Percentiles rank a stretch among this genome's conserved stretches.
Conservation (phyloP, 1,140 invertebrate species). For the Neodiprion pinetum region DNA sequence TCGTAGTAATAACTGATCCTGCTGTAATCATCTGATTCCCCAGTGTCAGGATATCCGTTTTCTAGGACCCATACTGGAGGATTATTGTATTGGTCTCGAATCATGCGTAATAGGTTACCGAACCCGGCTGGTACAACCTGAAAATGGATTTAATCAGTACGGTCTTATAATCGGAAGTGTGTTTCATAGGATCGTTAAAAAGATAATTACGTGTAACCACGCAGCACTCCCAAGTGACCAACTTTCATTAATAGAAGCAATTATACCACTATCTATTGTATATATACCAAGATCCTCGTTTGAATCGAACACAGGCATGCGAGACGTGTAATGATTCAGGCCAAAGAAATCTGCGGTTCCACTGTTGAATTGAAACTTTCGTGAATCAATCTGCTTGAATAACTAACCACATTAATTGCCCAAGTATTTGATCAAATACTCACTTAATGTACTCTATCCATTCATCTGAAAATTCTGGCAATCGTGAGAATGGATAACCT, state of each 20-base stretch:
- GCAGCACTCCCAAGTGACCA: constrained; percentile 40
- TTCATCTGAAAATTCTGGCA: constrained; percentile 61
- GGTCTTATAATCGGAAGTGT: not conserved
- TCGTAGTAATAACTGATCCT: constrained; percentile 63
- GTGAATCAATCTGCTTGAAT: not conserved
- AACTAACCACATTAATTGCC: not conserved
- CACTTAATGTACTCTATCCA: constrained; percentile 57
- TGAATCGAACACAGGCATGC: not conserved
- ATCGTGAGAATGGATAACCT: constrained; percentile 58
- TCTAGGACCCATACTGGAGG: constrained; percentile 71
- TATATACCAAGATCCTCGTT: not conserved
- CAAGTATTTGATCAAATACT: not conserved
- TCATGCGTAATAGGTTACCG: constrained; percentile 65
- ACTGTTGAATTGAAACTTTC: constrained; percentile 24
- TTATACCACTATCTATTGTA: constrained; percentile 21
- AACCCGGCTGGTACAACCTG: constrained; percentile 59
- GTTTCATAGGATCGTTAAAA: not conserved
- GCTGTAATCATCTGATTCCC: constrained; percentile 61
- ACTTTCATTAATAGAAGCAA: constrained; percentile 27
- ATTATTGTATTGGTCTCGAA: constrained; percentile 66
- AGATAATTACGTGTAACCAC: constrained; percentile 51
- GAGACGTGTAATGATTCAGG: constrained; percentile 66
- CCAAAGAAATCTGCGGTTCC: constrained; percentile 69
- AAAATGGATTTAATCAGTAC: constrained; percentile 6
- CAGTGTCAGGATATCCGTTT: constrained; percentile 68